Conservation (phyloP, 2,888 invertebrate genomes). For the Thyatira batis region DNA sequence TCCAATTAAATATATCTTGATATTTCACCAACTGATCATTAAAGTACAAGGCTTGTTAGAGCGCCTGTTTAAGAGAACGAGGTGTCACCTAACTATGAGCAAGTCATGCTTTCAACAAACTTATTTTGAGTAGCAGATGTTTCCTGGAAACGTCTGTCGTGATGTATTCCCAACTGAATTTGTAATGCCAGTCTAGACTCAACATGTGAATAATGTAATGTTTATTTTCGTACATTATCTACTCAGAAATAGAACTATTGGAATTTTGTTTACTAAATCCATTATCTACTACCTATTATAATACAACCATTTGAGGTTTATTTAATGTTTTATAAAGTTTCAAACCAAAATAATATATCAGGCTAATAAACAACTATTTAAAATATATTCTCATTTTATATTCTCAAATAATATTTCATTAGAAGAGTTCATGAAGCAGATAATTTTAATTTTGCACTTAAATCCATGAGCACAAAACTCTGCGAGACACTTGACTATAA, state of each 20-base stretch:
- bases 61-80: constrained; percentile 49
- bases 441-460: neutral
- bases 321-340: too few relatives aligned
- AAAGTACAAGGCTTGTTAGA: constrained; percentile 63
- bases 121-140: constrained; percentile 36
- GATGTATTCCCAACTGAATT: neutral
- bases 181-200: neutral
- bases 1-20: constrained; percentile 81
- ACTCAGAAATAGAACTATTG: neutral
- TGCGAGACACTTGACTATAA: neutral
- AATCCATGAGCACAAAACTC: constrained; percentile 7
- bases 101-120: constrained; percentile 50
- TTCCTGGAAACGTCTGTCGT: constrained; percentile 29
- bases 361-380: too few relatives aligned
- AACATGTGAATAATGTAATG: neutral
- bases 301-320: too few relatives aligned
- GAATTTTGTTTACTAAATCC: neutral
- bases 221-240: neutral
- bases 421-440: neutral
- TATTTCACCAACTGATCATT: constrained; percentile 66
- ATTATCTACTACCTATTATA: too few relatives aligned
- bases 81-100: constrained; percentile 35
- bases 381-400: too few relatives aligned
- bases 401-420: neutral
- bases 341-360: too few relatives aligned